These are phyloP conservation scores for Pelodytes ibericus DNA, from an alignment of 2,797 vertebrate species.

Conservation along the genomic window DNA sequence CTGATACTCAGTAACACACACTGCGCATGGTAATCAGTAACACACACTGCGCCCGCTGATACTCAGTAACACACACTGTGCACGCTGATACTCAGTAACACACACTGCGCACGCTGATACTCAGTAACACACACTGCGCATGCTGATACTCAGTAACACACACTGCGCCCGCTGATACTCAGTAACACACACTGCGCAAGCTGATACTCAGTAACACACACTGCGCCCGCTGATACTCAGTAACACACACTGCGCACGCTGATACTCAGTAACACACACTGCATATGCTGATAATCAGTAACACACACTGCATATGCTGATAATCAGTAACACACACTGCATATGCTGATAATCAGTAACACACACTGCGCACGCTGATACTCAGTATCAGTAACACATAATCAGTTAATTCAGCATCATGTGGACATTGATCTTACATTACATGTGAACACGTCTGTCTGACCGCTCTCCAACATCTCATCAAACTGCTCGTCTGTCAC, in stretches of 20 bases:
- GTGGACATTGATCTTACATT: constrained; percentile 76
- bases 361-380: background rate
- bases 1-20: background rate
- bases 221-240: background rate
- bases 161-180: background rate
- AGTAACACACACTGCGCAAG: background rate
- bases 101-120: no score
- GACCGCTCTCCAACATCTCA: constrained; percentile 85
- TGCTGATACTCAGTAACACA: background rate
- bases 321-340: background rate
- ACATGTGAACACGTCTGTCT: constrained; percentile 89
- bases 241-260: no score
- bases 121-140: no score
- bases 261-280: background rate
- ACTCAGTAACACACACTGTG: background rate
- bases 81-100: background rate
- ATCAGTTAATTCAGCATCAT: no score
- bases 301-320: background rate
- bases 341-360: background rate
- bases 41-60: background rate
- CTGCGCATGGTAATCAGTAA: no score
- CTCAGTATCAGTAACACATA: no score
- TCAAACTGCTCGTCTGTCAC: constrained; percentile 85
- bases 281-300: background rate
- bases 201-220: background rate